Conservation (phyloP, 2,888 invertebrate species). For the Polylopha cassiicola region DNA sequence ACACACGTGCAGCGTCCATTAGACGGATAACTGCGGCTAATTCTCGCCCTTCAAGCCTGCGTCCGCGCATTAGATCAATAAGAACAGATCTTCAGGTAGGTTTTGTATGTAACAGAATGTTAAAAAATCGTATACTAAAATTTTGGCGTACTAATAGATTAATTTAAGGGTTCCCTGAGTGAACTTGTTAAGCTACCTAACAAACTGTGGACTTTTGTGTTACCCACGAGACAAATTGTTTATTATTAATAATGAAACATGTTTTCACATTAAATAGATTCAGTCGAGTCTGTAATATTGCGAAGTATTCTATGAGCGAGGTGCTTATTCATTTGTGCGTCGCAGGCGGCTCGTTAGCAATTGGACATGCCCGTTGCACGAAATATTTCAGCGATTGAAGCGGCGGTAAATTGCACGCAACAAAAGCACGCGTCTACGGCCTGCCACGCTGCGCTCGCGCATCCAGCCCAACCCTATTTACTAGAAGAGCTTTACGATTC, state of each 20-base stretch:
- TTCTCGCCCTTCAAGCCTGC: slow-evolving; percentile 54
- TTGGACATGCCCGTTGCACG: slow-evolving; percentile 75
- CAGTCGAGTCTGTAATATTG: slow-evolving; percentile 31
- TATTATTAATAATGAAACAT: too few species aligned
- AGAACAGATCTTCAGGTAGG: slow-evolving; percentile 39
- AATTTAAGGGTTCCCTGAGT: too few species aligned
- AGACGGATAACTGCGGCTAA: slow-evolving; percentile 71
- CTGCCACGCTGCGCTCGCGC: slow-evolving; percentile 31
- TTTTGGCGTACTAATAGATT: too few species aligned
- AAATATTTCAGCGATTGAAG: slow-evolving; percentile 77
- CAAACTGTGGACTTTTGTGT: too few species aligned
- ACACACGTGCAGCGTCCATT: slow-evolving; percentile 58
- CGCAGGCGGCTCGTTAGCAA: slow-evolving; percentile 75
- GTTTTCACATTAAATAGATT: background rate
- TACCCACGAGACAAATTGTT: too few species aligned
- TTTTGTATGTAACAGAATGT: too few species aligned
- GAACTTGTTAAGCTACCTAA: too few species aligned
- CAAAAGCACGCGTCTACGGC: slow-evolving; percentile 60
- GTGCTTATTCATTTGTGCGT: slow-evolving; percentile 75
- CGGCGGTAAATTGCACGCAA: slow-evolving; percentile 73
- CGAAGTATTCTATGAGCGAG: slow-evolving; percentile 58
- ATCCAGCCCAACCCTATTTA: slow-evolving; percentile 57
- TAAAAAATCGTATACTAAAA: too few species aligned
- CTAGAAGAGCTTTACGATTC: slow-evolving; percentile 67
- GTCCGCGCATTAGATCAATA: slow-evolving; percentile 41